phyloP scores from a whole-genome alignment of 2,797 vertebrate species.

The Lepus townsendii region DNA sequence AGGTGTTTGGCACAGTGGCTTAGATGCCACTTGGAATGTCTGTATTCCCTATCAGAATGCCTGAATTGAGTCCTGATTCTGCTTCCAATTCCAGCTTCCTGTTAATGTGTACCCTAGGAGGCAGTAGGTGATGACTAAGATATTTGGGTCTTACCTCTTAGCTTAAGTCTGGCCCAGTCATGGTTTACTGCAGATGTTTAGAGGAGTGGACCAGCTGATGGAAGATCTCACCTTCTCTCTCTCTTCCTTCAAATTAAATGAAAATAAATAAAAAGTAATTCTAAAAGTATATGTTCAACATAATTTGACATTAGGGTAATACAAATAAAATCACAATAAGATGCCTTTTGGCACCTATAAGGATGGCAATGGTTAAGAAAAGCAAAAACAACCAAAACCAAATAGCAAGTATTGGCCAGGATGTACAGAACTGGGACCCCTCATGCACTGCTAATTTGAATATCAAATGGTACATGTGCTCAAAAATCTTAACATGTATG shows the following conservation, averaged over 20 bases:
- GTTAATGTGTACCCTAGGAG: too few species aligned
- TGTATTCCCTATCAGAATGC: background rate
- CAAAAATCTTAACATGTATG: background rate
- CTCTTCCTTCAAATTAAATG: background rate
- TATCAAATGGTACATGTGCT: background rate
- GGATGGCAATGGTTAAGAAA: background rate
- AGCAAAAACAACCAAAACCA: background rate
- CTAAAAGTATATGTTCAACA: background rate
- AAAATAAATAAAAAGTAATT: background rate
- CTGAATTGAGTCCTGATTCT: too few species aligned
- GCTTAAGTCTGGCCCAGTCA: too few species aligned
- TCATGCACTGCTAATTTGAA: background rate
- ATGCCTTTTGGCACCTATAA: background rate
- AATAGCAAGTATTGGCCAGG: background rate
- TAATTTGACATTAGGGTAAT: conserved; percentile 32
- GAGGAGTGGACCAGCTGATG: too few species aligned
- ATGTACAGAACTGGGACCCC: conserved; percentile 10
- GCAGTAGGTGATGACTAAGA: too few species aligned
- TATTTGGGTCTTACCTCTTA: too few species aligned
- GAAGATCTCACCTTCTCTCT: too few species aligned
- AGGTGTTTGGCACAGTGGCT: too few species aligned
- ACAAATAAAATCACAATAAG: conserved; percentile 1
- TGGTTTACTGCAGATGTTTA: too few species aligned
- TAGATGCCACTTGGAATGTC: background rate
- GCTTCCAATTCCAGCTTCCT: too few species aligned